Conservation (phyloP, 2,888 invertebrate genomes). For the Chymomyza amoena region DNA sequence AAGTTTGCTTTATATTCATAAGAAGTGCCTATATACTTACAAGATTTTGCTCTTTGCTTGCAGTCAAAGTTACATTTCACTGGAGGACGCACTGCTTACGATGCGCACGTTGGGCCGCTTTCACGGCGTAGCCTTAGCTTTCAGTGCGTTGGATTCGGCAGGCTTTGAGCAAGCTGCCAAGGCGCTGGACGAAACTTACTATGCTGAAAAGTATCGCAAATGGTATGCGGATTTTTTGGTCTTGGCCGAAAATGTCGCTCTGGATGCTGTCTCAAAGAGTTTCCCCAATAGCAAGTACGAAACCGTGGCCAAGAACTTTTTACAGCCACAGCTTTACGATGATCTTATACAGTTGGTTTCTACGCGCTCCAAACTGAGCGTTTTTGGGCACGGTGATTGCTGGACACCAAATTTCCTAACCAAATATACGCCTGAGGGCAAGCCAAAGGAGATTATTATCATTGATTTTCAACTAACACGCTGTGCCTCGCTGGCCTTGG, state of each 20-base stretch:
- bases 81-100: slow-evolving; percentile 80
- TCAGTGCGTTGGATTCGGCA: slow-evolving; percentile 81
- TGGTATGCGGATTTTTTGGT: slow-evolving; percentile 82
- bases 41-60: neutral
- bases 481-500: slow-evolving; percentile 70
- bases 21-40: neutral
- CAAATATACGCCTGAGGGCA: slow-evolving; percentile 71
- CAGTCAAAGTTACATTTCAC: slow-evolving; percentile 54
- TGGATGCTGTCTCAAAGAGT: slow-evolving; percentile 83
- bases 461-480: slow-evolving; percentile 86
- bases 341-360: slow-evolving; percentile 78
- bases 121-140: slow-evolving; percentile 82
- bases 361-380: slow-evolving; percentile 78
- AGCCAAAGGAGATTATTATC: slow-evolving; percentile 78
- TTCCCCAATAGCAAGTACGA: slow-evolving; percentile 82
- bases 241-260: slow-evolving; percentile 80
- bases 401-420: slow-evolving; percentile 88
- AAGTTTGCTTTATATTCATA: slow-evolving; percentile 8
- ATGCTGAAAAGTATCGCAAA: slow-evolving; percentile 79
- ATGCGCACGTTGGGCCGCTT: slow-evolving; percentile 81
- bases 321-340: slow-evolving; percentile 80
- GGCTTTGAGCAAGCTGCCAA: slow-evolving; percentile 79
- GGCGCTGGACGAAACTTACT: slow-evolving; percentile 81
- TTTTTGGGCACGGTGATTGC: slow-evolving; percentile 86
- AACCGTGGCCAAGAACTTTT: slow-evolving; percentile 81